Evolutionary conservation across 2,113 vertebrate genomes (phyloP).

Genomic region (Pseudorectes ferrugineus): DNA sequence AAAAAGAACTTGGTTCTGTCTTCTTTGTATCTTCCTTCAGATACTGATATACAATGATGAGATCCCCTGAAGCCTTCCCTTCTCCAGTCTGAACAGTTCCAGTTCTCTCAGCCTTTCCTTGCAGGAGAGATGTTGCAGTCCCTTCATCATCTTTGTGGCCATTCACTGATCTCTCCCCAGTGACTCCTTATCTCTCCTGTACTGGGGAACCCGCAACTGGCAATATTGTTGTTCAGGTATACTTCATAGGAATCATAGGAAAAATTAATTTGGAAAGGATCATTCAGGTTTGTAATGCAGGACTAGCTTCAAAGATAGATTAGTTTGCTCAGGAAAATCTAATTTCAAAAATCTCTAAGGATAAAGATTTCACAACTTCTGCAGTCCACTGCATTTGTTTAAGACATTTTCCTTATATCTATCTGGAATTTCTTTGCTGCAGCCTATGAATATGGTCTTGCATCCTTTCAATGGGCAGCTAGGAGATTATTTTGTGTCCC

Average conservation of each 20-base stretch:
- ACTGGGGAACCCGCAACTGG: not conserved
- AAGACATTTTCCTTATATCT: not conserved
- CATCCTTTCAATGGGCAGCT: not conserved
- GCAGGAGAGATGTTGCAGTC: no score
- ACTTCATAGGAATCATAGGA: not conserved
- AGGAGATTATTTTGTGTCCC: not conserved
- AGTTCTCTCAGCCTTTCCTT: not conserved
- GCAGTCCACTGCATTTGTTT: accelerated
- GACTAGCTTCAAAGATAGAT: not conserved
- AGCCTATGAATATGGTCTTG: not conserved
- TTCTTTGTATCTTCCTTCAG: not conserved
- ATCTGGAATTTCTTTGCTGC: not conserved
- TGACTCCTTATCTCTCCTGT: not conserved
- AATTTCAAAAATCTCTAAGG: not conserved
- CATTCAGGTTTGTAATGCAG: not conserved
- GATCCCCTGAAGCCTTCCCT: not conserved
- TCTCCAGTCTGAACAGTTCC: not conserved
- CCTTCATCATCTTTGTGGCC: not conserved
- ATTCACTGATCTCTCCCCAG: not conserved
- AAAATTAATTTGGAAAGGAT: not conserved
- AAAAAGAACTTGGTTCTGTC: not conserved
- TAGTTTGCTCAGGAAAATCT: not conserved
- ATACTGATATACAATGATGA: not conserved
- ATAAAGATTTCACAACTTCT: not conserved
- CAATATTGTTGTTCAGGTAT: not conserved